Evolutionary conservation across 2,113 vertebrate species (phyloP), one percentile per base, ranked within the genome.

Genomic region (Astur gentilis): DNA sequence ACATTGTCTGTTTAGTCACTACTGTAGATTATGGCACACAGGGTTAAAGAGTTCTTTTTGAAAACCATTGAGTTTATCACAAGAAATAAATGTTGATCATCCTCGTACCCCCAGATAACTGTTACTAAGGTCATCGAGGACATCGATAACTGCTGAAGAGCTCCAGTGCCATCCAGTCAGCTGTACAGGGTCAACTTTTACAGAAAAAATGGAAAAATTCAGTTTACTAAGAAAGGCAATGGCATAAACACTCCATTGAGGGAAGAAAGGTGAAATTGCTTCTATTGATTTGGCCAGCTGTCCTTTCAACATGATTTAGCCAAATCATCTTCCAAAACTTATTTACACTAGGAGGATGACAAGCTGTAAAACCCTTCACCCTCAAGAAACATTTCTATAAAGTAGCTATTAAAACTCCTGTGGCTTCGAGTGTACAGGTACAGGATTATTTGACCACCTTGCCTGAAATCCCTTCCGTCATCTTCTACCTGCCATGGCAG

Each of bases 401-500:
- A 62, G 22, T 5, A 40, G 47, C 14, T 64, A 21, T 36, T 18
- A 66, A 52, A 62, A 6, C 1, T 52, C 23, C 2, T 0, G 23
- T 34, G n/a, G 40, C 57, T 86, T 31, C 70, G 26, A 31, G 44
- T 7, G 29, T 38, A 29, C 21, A 36, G 49, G 34, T 5, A 38
- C 8, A 58, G 47, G 44, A 34, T 2, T 27, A 31, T 21, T 66
- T 1, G 1, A 42, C 27, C 42, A 14, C 34, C 31, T 34, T 34
- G 20, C 36, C 42, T 31, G 40, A 87, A 84, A 66, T 5, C 12
- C 31, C 10, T 31, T 27, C 38, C 40, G 50, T 69, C 44, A n/a
- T 13, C 20, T 15, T 4, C n/a, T 27, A 4, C 0, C 7, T 27
- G 34, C 52, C 10, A 2, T 1, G 3, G 69, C 61, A 47, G 19